Evolutionary conservation across 1,140 invertebrate species (phyloP).

Genomic region (Nymphalis io): DNA sequence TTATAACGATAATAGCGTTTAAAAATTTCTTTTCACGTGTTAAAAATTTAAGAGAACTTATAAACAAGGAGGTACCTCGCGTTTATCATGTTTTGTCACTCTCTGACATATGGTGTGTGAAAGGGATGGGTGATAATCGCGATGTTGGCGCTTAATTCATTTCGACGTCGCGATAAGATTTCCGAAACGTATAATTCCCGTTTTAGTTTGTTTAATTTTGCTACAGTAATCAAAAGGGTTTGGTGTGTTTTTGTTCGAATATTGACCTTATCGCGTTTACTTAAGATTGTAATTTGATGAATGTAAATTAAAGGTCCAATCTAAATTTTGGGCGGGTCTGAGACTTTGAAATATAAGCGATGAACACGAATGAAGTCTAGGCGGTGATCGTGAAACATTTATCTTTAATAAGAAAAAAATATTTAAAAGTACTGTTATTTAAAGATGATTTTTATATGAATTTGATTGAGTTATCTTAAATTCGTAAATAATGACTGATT

Average conservation of each 20-base stretch:
- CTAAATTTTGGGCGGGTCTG: constrained; percentile 62
- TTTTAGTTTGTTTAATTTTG: constrained; percentile 58
- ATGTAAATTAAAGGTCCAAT: constrained; percentile 44
- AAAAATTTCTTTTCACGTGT: constrained; percentile 10
- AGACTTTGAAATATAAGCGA: constrained; percentile 62
- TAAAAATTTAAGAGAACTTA: constrained; percentile 14
- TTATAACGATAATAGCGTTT: constrained; percentile 2
- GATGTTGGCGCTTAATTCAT: constrained; percentile 52
- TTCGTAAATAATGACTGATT: no score
- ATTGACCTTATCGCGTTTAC: constrained; percentile 27
- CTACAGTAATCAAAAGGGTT: constrained; percentile 45
- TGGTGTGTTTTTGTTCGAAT: constrained; percentile 22
- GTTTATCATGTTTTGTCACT: constrained; percentile 17
- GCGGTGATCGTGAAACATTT: constrained; percentile 23
- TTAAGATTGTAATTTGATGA: constrained; percentile 38
- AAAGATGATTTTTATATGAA: no score
- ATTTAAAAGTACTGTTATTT: no score
- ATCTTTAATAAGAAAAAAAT: no score
- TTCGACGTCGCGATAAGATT: constrained; percentile 50
- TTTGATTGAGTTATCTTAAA: no score
- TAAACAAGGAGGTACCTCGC: constrained; percentile 12
- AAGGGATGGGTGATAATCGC: constrained; percentile 31
- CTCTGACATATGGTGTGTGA: constrained; percentile 7
- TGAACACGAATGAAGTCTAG: constrained; percentile 55
- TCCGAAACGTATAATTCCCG: constrained; percentile 46